These are phyloP conservation scores for Hapalemur alaotrensis DNA, from an alignment of 2,797 vertebrate genomes.

Conservation along the genomic window DNA sequence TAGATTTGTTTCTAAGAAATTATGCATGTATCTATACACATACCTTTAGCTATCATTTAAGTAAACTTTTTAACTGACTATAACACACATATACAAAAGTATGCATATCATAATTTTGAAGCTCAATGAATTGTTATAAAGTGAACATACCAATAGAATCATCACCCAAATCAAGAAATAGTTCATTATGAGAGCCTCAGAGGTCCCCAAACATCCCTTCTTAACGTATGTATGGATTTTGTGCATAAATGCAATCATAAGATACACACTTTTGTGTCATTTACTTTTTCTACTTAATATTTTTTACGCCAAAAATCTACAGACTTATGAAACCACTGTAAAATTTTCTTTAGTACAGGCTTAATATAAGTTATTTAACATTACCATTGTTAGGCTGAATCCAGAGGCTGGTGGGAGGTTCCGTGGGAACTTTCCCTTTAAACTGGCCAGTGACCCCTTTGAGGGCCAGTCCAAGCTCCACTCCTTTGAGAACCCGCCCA, in stretches of 20 bases:
- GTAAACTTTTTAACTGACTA: neutral
- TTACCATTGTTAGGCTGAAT: neutral
- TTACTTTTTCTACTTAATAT: slow-evolving; percentile 25
- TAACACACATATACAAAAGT: neutral
- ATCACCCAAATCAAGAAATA: neutral
- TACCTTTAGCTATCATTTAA: neutral
- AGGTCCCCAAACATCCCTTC: neutral
- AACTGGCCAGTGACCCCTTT: no score
- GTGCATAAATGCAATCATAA: neutral
- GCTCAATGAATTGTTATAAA: neutral
- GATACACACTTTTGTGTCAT: neutral
- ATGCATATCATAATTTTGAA: neutral
- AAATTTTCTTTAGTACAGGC: neutral
- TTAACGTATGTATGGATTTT: neutral
- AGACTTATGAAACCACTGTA: neutral
- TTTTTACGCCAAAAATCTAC: neutral
- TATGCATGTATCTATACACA: neutral
- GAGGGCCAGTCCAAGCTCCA: no score
- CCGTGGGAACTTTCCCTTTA: no score
- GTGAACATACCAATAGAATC: neutral
- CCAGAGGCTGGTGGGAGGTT: no score
- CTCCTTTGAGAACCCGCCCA: no score
- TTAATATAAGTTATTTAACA: neutral
- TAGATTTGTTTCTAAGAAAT: slow-evolving; percentile 8
- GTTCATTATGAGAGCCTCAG: neutral